Base-by-base conservation (phyloP, 2,113 vertebrate genomes). In the Equus quagga region DNA sequence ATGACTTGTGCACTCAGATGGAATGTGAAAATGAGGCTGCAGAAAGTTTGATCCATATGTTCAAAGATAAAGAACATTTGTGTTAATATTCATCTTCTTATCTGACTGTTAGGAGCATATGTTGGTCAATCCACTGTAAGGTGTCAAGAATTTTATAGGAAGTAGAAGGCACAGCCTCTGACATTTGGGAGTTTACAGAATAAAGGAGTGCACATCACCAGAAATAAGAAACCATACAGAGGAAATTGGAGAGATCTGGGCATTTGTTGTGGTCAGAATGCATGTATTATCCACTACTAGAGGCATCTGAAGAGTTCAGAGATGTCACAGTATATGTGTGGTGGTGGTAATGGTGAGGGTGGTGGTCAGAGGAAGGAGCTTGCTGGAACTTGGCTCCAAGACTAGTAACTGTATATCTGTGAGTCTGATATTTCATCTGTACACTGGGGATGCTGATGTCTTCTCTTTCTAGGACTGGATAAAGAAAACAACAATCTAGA, bases 11-110 rank as follows among this genome's bases (percentile, higher is more conserved):
- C 46, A 82, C 85, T 97, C 75, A 67, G 89, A 86, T 87, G 73
- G 88, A 97, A 96, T 88, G 70, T 91, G 70, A 97, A 93, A 96
- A 96, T 14, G 51, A 96, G 60, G 33, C 75, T 96, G n/a, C 8
- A 84, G 83, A 89, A 94, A 87, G 73, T 76, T 64, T 88, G 14
- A 92, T 75, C 41, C 65, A 69, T 76, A 84, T 96, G 91, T 95
- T 69, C 21, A 86, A 93, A 96, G 23, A 84, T 56, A 91, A 94
- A 91, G 49, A 84, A 33, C 44, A 46, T 84, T 89, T 94, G 19
- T 90, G 58, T 73, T 89, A 84, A 78, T 64, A 69, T 3, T 81
- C 33, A 94, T 64, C 28, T 28, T 87, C 83, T 88, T 76, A 89
- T 75, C 49, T 72, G 14, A 81, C 41, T 69, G 64, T 83, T 97